Conservation (phyloP, 2,888 invertebrate genomes). For the Gymnosoma rotundatum region DNA sequence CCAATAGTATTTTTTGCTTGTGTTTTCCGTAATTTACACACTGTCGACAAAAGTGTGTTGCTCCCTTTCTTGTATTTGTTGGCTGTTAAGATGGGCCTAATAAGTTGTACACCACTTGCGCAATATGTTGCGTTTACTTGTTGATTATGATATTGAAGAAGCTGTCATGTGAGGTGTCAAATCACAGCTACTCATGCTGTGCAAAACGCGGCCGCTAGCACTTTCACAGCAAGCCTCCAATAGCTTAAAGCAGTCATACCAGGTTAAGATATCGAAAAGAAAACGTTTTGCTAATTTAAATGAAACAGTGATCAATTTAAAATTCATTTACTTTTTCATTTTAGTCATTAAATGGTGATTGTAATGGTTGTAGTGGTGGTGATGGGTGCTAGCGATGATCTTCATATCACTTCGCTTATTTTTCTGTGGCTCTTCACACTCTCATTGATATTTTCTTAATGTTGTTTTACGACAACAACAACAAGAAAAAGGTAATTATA, state of each 20-base stretch:
- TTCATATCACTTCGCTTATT: constrained; percentile 33
- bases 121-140: constrained; percentile 19
- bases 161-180: constrained; percentile 82
- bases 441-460: constrained; percentile 3
- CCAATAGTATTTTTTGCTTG: background rate
- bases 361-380: background rate
- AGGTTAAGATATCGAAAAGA: constrained; percentile 6
- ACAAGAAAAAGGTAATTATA: constrained; percentile 16
- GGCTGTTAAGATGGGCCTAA: constrained; percentile 28
- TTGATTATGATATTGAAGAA: constrained; percentile 61
- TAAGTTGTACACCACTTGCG: constrained; percentile 20
- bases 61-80: background rate
- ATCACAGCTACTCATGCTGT: constrained; percentile 83
- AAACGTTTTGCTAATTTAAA: constrained; percentile 74
- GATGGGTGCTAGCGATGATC: constrained; percentile 14
- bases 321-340: constrained; percentile 6
- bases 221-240: constrained; percentile 58
- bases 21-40: constrained; percentile 14
- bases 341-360: constrained; percentile 34
- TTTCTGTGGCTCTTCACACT: constrained; percentile 4
- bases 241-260: constrained; percentile 7
- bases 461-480: background rate
- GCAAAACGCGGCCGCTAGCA: constrained; percentile 68
- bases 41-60: background rate
- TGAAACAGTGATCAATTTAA: constrained; percentile 72